Base-by-base conservation (phyloP, 2,797 vertebrate genomes). In the Sebastes itinus region DNA sequence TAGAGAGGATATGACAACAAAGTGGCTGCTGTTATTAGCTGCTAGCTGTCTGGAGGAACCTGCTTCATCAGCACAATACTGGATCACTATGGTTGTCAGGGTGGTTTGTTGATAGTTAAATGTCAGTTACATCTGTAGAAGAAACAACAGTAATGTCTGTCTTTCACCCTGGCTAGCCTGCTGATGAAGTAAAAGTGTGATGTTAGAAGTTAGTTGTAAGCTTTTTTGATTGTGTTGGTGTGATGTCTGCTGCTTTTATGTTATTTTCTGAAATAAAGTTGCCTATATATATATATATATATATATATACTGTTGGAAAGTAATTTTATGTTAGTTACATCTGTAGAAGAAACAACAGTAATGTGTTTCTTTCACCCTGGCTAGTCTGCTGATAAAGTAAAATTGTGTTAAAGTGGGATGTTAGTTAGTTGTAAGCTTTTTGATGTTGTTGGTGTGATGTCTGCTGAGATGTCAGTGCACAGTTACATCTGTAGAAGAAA, bases 1-100 rank as follows among this genome's bases (percentile, higher is more conserved):
- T 5, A 56, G 66, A 70, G 75, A 88, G 83, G 77, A 88, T 75
- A 72, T 87, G 86, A 87, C 79, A 89, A 87, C 82, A 85, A 84
- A 82, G 90, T 90, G 71, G 6, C 71, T 68, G 75, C 12, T 90
- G 85, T 82, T 90, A 56, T 87, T 82, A 79, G 70, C 77, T 67
- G 46, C 38, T 85, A 79, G 86, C 88, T 33, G 75, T 28, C 11
- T 61, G 58, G 13, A 28, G 30, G 7, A 72, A 80, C 62, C 75
- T 83, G 88, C 87, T 63, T 72, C 63, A 88, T 91, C 90, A 87
- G 86, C 90, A 72, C 9, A 78, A 76, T 8, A 16, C 56, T 22
- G 79, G 61, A 72, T 64, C 77, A 22, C 67, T 6, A 1, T 68
- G 68, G 42, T 32, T 60, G 54, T 63, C 9, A 10, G 4, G 12